Percentiles rank a stretch among this genome's conserved stretches.
These are phyloP conservation scores for Chydorus sphaericus DNA, from an alignment of 2,888 invertebrate genomes.

Conservation along the genomic window DNA sequence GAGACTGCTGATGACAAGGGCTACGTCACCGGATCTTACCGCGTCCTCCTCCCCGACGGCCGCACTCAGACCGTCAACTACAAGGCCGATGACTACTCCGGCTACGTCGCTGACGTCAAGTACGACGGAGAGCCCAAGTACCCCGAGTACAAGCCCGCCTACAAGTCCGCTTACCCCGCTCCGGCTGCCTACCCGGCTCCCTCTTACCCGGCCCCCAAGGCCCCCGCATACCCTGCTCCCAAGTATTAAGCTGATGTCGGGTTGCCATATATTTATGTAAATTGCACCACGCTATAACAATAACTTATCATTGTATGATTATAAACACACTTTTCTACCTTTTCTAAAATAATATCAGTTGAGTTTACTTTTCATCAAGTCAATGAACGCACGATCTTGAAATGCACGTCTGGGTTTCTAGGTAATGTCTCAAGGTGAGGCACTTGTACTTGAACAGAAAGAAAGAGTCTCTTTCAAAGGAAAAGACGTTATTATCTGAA, in stretches of 20 bases:
- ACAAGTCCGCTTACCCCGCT: slow-evolving; percentile 9
- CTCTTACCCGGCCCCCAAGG: slow-evolving; percentile 18
- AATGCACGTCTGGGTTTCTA: no score
- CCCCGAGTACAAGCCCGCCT: slow-evolving; percentile 11
- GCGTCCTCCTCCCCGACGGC: slow-evolving; percentile 11
- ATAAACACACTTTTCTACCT: no score
- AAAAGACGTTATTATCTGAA: no score
- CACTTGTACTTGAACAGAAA: no score
- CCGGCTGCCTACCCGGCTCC: not conserved
- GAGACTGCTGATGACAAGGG: slow-evolving; percentile 10
- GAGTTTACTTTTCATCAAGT: no score
- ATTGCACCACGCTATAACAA: no score
- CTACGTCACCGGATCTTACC: slow-evolving; percentile 12
- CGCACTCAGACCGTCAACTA: slow-evolving; percentile 13
- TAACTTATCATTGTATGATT: no score
- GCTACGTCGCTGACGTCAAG: slow-evolving; percentile 14
- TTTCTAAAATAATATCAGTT: no score
- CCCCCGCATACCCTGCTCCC: slow-evolving; percentile 7
- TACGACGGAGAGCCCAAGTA: slow-evolving; percentile 13
- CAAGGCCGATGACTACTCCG: slow-evolving; percentile 14
- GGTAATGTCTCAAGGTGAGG: no score
- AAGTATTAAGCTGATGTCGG: not conserved
- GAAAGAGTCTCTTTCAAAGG: no score
- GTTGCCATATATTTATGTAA: no score
- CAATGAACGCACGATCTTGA: no score